Conservation (phyloP, 2,888 invertebrate species). For the Dryococelus australis region DNA sequence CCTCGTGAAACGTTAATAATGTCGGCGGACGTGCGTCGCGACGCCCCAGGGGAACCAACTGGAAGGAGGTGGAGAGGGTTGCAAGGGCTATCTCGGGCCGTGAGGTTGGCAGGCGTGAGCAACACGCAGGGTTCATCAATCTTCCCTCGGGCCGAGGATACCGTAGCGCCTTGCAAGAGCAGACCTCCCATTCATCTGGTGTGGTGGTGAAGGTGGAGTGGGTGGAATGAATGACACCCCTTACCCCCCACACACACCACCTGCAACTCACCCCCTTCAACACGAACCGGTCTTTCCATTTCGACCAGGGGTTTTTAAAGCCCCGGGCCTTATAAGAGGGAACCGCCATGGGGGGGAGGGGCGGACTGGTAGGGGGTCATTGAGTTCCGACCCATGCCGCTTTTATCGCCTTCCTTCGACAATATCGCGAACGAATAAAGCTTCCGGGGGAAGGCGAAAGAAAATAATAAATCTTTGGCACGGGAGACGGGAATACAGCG, state of each 20-base stretch:
- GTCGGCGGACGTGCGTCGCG: background rate
- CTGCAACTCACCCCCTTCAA: background rate
- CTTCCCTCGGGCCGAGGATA: background rate
- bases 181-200: background rate
- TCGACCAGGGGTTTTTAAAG: background rate
- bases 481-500: background rate
- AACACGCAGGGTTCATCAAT: constrained; percentile 1
- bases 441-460: background rate
- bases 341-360: background rate
- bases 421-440: constrained; percentile 16
- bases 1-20: constrained; percentile 1
- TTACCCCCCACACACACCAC: background rate
- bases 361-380: background rate
- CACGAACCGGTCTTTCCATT: background rate
- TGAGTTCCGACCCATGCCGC: background rate
- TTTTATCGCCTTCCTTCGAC: constrained; percentile 4
- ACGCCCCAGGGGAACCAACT: background rate
- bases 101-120: constrained; percentile 8
- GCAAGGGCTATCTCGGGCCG: background rate
- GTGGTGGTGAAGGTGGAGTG: background rate
- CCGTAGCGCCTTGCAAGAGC: background rate
- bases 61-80: background rate
- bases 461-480: background rate
- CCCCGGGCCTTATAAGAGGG: background rate
- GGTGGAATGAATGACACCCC: background rate